These are phyloP conservation scores for Tenthredo amoena DNA, from an alignment of 2,888 invertebrate species.

Conservation along the genomic window DNA sequence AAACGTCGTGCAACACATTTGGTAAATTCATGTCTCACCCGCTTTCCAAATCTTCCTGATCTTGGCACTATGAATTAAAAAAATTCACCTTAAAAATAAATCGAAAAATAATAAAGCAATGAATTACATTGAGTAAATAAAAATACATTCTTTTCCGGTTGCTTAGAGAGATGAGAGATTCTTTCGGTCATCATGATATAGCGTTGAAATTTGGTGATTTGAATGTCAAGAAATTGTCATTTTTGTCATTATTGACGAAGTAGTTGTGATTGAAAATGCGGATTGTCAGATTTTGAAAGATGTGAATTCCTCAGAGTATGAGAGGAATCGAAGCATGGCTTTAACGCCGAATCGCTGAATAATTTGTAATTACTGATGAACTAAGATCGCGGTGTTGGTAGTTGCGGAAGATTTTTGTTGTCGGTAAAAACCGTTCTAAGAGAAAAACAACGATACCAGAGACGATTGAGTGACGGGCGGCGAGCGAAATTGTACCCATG, in stretches of 20 bases:
- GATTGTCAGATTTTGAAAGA: background rate
- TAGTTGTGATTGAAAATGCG: background rate
- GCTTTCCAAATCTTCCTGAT: background rate
- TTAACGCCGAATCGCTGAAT: background rate
- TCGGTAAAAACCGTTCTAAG: background rate
- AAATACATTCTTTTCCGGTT: background rate
- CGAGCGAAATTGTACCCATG: constrained; percentile 29
- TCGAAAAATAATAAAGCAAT: background rate
- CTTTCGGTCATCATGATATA: background rate
- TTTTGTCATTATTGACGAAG: background rate
- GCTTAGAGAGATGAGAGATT: background rate
- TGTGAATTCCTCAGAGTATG: background rate
- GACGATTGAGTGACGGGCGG: constrained; percentile 47
- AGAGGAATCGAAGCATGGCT: background rate
- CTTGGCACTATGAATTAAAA: background rate
- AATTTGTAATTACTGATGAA: background rate
- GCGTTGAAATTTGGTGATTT: background rate
- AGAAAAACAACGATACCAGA: constrained; percentile 37
- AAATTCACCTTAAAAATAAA: background rate
- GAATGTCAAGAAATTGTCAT: background rate
- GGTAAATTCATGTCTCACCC: background rate
- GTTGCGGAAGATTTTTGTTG: background rate
- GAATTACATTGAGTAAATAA: background rate
- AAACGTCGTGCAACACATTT: background rate
- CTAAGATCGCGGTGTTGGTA: background rate